Base-by-base conservation (phyloP, 1,140 invertebrate species). In the Philopotamus ludificatus region DNA sequence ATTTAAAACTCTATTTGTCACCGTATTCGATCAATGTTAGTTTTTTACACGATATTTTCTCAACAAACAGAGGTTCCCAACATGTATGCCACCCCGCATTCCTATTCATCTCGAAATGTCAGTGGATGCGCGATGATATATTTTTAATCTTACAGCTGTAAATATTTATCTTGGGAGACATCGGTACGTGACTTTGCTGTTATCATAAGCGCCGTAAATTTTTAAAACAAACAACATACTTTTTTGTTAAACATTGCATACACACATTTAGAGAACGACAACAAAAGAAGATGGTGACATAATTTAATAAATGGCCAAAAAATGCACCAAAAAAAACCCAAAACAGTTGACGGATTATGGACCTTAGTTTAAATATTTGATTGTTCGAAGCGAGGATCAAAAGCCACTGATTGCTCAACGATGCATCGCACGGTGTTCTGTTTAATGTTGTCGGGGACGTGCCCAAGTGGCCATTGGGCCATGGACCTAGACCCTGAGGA, bases 81-180 rank as follows among this genome's bases (percentile, higher is more conserved):
- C 28, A 7, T 34, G 28, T 34, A 7, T 34, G 28, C 28, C 28
- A 4, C 28, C 28, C 28, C 28, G 28, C 28, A 34, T 34, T 34
- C 18, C 21, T 3, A 18, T 50, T 20, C 22, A 21, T 18, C 18
- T 21, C 3, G 20, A 50, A 50, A 15, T 41, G 12, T 39, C 15
- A 21, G 28, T 20, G 42, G 41, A 15, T 57, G 54, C 54, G 54
- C 20, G 54, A 57, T 57, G 54, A 57, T 57, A 57, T 57, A 57
- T 57, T 57, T 57, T 57, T 57, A 57, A 57, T 57, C 54, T 57
- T 57, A 57, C 54, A 57, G 21, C 10, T 23, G 39, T 57, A 26
- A 57, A 57, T 57, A 57, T 57, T 57, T 57, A 57, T 57, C 34
- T 57, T 57, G 54, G 22, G 42, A 53, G 34, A 57, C 54, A 57